phyloP scores from a whole-genome alignment of 2,888 invertebrate species.

The Syrphus vitripennis region DNA sequence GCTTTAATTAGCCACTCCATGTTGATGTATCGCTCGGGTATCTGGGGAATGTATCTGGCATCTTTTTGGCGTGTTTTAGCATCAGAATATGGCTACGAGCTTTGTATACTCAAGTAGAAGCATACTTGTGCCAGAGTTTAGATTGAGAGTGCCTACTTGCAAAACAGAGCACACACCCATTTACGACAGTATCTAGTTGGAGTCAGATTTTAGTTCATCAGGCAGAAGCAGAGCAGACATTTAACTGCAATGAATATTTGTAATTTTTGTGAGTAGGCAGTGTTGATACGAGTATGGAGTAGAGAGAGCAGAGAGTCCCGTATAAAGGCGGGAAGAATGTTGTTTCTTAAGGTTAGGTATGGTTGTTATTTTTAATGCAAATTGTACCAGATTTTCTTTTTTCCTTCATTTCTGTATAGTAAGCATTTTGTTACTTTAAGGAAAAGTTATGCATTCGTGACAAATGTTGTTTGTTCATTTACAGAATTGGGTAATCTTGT shows the following conservation, averaged over 20 bases:
- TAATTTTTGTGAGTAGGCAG: constrained; percentile 43
- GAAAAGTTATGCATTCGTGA: neutral
- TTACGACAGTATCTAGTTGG: constrained; percentile 41
- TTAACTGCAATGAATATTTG: constrained; percentile 64
- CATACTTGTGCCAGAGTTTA: neutral
- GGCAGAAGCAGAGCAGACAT: constrained; percentile 44
- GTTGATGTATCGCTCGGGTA: constrained; percentile 70
- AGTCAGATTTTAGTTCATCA: constrained; percentile 57
- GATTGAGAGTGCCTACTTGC: neutral
- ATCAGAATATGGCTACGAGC: neutral
- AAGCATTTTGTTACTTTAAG: neutral
- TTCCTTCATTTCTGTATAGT: no score
- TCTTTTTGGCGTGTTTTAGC: constrained; percentile 57
- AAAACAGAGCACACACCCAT: constrained; percentile 63
- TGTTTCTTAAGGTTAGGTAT: constrained; percentile 30
- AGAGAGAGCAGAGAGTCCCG: neutral
- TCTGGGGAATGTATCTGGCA: constrained; percentile 71
- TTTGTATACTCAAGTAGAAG: neutral
- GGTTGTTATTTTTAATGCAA: constrained; percentile 32
- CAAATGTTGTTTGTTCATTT: neutral
- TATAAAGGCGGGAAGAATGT: constrained; percentile 51
- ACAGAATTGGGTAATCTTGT: neutral
- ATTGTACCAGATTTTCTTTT: constrained; percentile 17
- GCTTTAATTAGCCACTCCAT: constrained; percentile 70
- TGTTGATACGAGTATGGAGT: neutral